Evolutionary conservation across 1,140 invertebrate genomes (phyloP), one percentile per base, ranked within the genome.

Genomic region (Mylabris phalerata): DNA sequence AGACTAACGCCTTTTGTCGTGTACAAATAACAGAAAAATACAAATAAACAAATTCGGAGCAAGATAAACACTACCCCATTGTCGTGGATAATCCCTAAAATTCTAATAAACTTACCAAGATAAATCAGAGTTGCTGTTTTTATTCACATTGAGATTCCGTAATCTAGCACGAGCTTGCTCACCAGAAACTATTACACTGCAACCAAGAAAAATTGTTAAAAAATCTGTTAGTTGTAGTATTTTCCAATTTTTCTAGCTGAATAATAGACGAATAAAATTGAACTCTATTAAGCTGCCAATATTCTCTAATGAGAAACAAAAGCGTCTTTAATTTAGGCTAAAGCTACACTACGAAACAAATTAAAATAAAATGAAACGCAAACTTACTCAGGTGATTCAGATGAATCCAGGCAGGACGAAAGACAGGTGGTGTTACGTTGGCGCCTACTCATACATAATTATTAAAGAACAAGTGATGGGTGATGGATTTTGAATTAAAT

Each of bases 361-460:
- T 55, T 60, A 61, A 61, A 52, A 32, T 19, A 19, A 19, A 19
- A 19, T 19, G 3, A 4, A 32, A 63, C 61, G 48, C 39, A 26
- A 62, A 73, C 72, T 73, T 73, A 73, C 72, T 73, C 72, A 62
- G 70, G 68, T 68, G 71, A 71, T 54, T 68, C 66, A 50, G 72
- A 69, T 61, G 71, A 66, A 58, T 61, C 66, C 59, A 73, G 67
- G 63, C 72, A 73, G 69, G 70, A 71, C 49, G 66, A 65, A 65
- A 72, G 61, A 67, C 69, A 70, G 61, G 65, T 71, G 71, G 61
- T 64, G 66, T 62, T 66, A 64, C 70, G 67, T 54, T 63, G 71
- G 68, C 68, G 70, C 67, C 69, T 68, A 68, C 64, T 60, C 58
- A 63, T 58, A 69, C 64, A 69, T 62, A 66, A 60, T 50, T 25